These are phyloP conservation scores for Craterocephalus amniculus DNA, from an alignment of 2,797 vertebrate species.

Conservation along the genomic window DNA sequence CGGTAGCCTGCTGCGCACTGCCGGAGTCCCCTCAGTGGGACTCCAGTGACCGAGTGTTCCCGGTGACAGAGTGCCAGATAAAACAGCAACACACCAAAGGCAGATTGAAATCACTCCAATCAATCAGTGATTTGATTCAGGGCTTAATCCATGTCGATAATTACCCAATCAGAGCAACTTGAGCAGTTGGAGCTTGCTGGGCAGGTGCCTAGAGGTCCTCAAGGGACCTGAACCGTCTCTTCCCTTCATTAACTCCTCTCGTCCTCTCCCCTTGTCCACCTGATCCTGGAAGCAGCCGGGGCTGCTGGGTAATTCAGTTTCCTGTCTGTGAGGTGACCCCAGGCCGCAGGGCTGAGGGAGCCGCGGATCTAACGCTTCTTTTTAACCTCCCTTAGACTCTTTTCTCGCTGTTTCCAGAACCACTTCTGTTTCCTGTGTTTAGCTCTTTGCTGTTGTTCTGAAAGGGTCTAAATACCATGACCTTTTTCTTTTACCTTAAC, in stretches of 20 bases:
- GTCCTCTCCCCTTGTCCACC: constrained; percentile 84
- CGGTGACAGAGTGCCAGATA: constrained; percentile 33
- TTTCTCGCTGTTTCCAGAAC: constrained; percentile 53
- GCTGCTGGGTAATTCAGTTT: constrained; percentile 87
- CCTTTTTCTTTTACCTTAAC: constrained; percentile 56
- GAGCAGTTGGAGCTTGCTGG: constrained; percentile 65
- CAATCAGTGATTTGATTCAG: constrained; percentile 82
- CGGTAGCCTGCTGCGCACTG: constrained; percentile 54
- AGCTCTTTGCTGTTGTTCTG: constrained; percentile 54
- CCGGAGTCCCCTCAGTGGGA: constrained; percentile 52
- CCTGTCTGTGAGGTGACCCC: constrained; percentile 84
- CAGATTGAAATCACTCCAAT: constrained; percentile 78
- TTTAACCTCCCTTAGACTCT: constrained; percentile 71
- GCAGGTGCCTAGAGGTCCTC: constrained; percentile 74
- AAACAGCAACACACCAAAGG: constrained; percentile 58
- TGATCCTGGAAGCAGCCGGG: constrained; percentile 79
- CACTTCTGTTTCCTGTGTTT: constrained; percentile 53
- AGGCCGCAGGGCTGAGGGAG: constrained; percentile 81
- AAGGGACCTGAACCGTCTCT: constrained; percentile 81
- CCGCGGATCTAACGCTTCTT: constrained; percentile 76
- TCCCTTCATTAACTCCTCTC: constrained; percentile 87
- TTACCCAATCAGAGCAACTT: constrained; percentile 80
- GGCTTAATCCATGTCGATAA: constrained; percentile 83
- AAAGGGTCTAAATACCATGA: constrained; percentile 59
- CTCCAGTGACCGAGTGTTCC: constrained; percentile 30